Conservation (phyloP, 37 sponge, comb jelly and placozoan genomes). For the Chondrosia reniformis region DNA sequence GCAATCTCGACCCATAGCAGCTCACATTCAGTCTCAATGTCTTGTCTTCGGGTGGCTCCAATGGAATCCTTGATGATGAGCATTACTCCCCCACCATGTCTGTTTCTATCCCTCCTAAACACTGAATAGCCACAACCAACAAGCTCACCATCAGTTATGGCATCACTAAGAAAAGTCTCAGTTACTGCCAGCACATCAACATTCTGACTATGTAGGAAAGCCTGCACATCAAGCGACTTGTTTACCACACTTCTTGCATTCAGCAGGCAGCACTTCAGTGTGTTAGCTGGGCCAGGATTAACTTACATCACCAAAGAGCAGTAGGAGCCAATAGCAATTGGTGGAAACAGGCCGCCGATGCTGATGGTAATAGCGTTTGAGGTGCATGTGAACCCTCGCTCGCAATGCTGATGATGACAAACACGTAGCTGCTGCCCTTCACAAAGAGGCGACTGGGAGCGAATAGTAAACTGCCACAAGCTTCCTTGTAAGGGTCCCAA, state of each 20-base stretch:
- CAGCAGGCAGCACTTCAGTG: not conserved
- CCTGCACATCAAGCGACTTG: constrained; percentile 3
- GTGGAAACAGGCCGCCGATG: too few relatives aligned
- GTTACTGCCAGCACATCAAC: constrained; percentile 1
- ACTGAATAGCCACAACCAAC: not conserved
- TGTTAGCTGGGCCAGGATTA: not conserved
- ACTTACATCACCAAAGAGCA: too few relatives aligned
- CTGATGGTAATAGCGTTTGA: too few relatives aligned
- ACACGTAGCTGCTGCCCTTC: not conserved
- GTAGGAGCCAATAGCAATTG: too few relatives aligned
- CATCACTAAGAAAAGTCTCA: constrained; percentile 18
- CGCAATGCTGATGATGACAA: too few relatives aligned
- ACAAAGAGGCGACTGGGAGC: not conserved
- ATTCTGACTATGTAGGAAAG: not conserved
- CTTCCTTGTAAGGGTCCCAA: not conserved
- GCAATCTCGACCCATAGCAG: constrained; percentile 4
- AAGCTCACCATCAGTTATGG: not conserved
- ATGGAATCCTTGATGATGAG: not conserved
- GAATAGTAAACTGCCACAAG: not conserved
- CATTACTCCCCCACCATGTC: constrained; percentile 36
- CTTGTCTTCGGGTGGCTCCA: constrained; percentile 12
- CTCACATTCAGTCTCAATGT: constrained; percentile 16
- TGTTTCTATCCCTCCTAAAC: constrained; percentile 7
- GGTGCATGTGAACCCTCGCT: too few relatives aligned
- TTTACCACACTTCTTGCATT: constrained; percentile 12